Percentiles rank a stretch among this genome's conserved stretches.
phyloP scores from a whole-genome alignment of 2,113 vertebrate species.

The Setophaga coronata region DNA sequence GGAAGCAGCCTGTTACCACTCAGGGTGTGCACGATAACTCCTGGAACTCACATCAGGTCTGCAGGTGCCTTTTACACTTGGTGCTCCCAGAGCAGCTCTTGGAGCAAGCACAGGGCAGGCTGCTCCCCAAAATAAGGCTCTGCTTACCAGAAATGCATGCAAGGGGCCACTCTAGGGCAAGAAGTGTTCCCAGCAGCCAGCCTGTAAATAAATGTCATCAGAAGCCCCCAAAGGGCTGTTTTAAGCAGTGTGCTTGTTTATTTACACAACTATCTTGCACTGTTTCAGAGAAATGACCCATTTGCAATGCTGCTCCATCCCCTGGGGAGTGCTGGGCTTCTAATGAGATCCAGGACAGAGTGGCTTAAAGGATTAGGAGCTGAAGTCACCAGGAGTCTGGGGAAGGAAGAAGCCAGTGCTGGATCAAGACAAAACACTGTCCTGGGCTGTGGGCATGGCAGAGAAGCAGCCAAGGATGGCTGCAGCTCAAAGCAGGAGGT shows the following conservation, averaged over 20 bases:
- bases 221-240: not conserved
- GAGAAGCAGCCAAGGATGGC: rapidly evolving
- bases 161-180: not conserved
- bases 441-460: not conserved
- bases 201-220: not conserved
- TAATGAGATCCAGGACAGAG: slow-evolving; percentile 18
- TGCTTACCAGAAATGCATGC: not conserved
- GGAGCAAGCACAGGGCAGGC: not conserved
- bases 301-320: not conserved
- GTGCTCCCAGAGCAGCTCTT: not conserved
- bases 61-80: not conserved
- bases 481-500: not conserved
- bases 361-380: slow-evolving; percentile 45
- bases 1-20: not conserved
- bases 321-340: not conserved
- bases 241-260: not conserved
- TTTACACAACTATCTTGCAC: not conserved
- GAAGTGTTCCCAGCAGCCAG: not conserved
- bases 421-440: not conserved
- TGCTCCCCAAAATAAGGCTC: not conserved
- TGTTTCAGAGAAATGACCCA: not conserved
- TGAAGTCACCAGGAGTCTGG: not conserved
- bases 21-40: rapidly evolving
- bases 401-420: not conserved
- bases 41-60: not conserved